A percentile compares a stretch with the other conserved stretches of the same genome.
These are phyloP conservation scores for Venustoraphidia nigricollis DNA, from an alignment of 2,888 invertebrate genomes.

Conservation along the genomic window DNA sequence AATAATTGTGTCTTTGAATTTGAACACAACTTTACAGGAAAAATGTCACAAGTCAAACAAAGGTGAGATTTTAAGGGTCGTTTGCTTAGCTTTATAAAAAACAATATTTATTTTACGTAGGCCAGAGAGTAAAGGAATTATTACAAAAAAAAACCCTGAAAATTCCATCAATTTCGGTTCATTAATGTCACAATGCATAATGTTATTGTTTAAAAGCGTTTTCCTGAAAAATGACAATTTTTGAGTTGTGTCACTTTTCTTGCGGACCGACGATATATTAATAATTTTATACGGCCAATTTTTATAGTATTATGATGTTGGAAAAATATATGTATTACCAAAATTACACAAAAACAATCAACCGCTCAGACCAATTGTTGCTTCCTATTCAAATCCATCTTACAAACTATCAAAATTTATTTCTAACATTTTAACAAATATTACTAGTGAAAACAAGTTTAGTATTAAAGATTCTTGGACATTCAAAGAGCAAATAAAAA, in stretches of 20 bases:
- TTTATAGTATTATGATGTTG: too few relatives aligned
- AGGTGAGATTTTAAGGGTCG: background rate
- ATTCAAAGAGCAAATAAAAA: too few relatives aligned
- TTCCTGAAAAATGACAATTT: background rate
- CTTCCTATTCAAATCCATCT: too few relatives aligned
- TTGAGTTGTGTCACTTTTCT: conserved; percentile 1
- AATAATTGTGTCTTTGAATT: conserved; percentile 1
- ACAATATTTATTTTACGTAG: background rate
- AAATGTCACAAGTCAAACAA: background rate
- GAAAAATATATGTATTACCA: too few relatives aligned
- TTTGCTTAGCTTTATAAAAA: background rate
- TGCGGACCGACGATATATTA: background rate
- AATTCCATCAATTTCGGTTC: background rate
- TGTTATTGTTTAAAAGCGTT: background rate
- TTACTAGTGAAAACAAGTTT: too few relatives aligned
- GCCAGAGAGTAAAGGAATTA: background rate
- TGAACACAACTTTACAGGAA: conserved; percentile 1
- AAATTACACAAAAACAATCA: too few relatives aligned
- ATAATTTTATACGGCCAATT: too few relatives aligned
- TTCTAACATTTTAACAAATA: too few relatives aligned
- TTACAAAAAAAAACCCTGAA: background rate
- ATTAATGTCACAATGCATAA: background rate
- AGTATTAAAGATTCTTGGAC: too few relatives aligned
- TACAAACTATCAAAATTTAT: too few relatives aligned
- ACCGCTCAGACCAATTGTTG: too few relatives aligned